Base-by-base conservation (phyloP, 2,113 vertebrate species). In the Sorex araneus region DNA sequence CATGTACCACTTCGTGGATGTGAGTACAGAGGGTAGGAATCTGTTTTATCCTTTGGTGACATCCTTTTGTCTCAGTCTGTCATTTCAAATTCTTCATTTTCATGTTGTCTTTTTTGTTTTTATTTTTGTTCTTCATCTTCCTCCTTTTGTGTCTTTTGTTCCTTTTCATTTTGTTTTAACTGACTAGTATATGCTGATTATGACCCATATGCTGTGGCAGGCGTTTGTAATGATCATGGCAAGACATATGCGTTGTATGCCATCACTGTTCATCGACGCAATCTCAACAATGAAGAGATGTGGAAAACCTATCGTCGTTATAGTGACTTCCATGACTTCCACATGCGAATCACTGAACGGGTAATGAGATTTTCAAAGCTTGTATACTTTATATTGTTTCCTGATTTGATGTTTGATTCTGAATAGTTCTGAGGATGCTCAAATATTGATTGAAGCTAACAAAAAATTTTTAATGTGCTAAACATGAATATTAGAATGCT, bases 231-330 rank as follows among this genome's bases (percentile, higher is more conserved):
- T 73, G 99, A 99, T 97, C 99, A 99, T 0, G 99, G 99, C 92
- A 99, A 99, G 98, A 99, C 99, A 0, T 99, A 99, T 0, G 99
- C 99, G 0, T 97, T 99, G 50, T 99, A 99, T 8, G 98, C 99
- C 95, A 99, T 99, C 98, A 99, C 99, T 6, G 99, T 99, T 57
- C 97, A 98, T 93, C 98, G 99, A 89, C 98, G 98, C 90, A 98
- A 75, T 71, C 92, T 97, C 0, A 99, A 98, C 67, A 98, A 98
- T 0, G 99, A 99, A 90, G 99, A 99, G 95, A 98, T 97, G 81
- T 99, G 99, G 99, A 99, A 99, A 97, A 99, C 99, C 0, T 99
- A 99, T 86, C 99, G 99, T 16, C 99, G 99, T 67, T 99, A 99
- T 89, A 99, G 99, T 6, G 99, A 99, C 98, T 99, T 99, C 96